Conservation (phyloP, 2,888 invertebrate genomes). For the Glaucopsyche alexis region DNA sequence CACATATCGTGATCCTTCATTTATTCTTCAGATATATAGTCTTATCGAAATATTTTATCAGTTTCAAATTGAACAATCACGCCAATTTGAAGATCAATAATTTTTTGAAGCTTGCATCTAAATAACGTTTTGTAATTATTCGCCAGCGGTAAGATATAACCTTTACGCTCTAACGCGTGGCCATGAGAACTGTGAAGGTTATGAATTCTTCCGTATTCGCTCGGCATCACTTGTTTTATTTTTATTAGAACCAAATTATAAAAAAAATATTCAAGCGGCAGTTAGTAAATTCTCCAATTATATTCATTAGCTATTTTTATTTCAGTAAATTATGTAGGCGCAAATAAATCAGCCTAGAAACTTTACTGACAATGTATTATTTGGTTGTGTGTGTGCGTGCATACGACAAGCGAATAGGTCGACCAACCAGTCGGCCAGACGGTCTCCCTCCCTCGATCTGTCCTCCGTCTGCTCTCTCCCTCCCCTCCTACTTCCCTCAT, state of each 20-base stretch:
- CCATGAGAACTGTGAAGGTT: conserved; percentile 73
- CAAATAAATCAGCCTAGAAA: conserved; percentile 64
- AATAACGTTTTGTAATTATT: conserved; percentile 47
- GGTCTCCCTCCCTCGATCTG: conserved; percentile 71
- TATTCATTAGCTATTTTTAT: conserved; percentile 40
- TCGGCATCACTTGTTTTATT: conserved; percentile 27
- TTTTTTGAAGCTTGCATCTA: neutral
- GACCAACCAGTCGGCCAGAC: conserved; percentile 77
- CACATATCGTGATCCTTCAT: neutral
- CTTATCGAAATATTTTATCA: conserved; percentile 35
- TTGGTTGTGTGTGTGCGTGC: conserved; percentile 40
- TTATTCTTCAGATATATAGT: neutral
- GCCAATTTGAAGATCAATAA: neutral
- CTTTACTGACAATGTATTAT: conserved; percentile 51
- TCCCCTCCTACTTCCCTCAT: conserved; percentile 47
- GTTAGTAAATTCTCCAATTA: conserved; percentile 7
- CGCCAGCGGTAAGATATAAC: conserved; percentile 57
- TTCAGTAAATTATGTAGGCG: conserved; percentile 42
- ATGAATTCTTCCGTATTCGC: conserved; percentile 47
- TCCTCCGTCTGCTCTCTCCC: conserved; percentile 65
- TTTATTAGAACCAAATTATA: conserved; percentile 11
- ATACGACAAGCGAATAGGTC: conserved; percentile 69
- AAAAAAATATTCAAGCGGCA: conserved; percentile 32
- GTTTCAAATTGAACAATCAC: neutral
- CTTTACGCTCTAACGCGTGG: conserved; percentile 68